These are phyloP conservation scores for Lasioglossum lativentre DNA, from an alignment of 2,888 invertebrate species.

Conservation along the genomic window DNA sequence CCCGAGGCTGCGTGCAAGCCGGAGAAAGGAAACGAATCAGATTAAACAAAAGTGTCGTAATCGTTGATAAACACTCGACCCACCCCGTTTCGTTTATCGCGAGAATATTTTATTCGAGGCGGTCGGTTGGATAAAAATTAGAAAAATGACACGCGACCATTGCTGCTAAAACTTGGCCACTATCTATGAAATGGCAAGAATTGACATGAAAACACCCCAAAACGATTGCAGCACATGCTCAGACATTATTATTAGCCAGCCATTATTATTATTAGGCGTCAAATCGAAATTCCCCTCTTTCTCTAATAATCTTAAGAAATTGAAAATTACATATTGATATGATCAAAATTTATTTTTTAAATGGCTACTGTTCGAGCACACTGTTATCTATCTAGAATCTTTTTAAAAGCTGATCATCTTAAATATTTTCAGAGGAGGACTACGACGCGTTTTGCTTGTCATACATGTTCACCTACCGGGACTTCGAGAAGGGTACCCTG, in stretches of 20 bases:
- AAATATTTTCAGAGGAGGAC: constrained; percentile 91
- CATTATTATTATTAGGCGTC: no score
- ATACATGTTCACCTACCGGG: constrained; percentile 98
- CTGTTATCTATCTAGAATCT: no score
- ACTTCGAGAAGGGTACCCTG: constrained; percentile 96
- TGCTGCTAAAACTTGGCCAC: background rate
- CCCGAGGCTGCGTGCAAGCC: background rate
- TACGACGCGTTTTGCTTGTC: constrained; percentile 99
- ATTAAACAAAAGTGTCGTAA: background rate
- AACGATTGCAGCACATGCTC: background rate
- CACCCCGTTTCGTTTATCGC: background rate
- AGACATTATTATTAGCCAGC: no score
- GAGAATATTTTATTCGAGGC: background rate
- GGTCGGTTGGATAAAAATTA: background rate
- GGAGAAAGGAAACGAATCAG: background rate
- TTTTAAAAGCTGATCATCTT: background rate
- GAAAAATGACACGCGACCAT: background rate
- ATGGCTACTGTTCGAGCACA: no score
- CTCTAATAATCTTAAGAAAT: no score
- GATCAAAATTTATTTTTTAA: no score
- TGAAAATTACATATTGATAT: no score
- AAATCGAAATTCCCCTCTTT: no score
- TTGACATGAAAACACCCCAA: background rate
- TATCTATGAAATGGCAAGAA: background rate
- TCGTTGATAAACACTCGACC: background rate